Evolutionary conservation across 2,888 invertebrate genomes (phyloP).

Genomic region (Scaptomyza flava): DNA sequence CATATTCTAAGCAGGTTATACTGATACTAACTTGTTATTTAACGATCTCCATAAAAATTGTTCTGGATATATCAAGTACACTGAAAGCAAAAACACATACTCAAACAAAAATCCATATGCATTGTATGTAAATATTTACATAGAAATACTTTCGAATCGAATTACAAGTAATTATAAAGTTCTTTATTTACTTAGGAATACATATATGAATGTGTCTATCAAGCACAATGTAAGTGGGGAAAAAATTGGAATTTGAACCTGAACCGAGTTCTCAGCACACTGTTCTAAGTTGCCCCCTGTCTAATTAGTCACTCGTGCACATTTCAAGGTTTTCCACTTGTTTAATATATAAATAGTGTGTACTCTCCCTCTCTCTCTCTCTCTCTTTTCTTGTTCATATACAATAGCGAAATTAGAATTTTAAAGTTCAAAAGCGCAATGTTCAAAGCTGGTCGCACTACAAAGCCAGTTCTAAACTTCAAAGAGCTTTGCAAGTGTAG

Average conservation of each 20-base stretch:
- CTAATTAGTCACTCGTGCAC: constrained; percentile 76
- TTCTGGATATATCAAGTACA: not conserved
- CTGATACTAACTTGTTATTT: too few species aligned
- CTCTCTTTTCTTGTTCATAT: constrained; percentile 1
- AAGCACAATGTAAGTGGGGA: constrained; percentile 1
- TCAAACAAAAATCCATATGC: too few species aligned
- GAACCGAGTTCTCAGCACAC: constrained; percentile 18
- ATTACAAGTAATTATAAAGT: not conserved
- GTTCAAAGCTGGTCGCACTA: constrained; percentile 49
- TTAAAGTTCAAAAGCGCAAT: constrained; percentile 66
- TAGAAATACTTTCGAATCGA: too few species aligned
- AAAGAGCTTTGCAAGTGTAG: constrained; percentile 10
- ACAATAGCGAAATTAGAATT: constrained; percentile 29
- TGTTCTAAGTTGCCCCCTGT: constrained; percentile 27
- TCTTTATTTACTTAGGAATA: not conserved
- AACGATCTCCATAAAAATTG: too few species aligned
- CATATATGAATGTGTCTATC: too few species aligned
- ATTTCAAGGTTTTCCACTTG: constrained; percentile 76
- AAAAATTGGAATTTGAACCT: constrained; percentile 46
- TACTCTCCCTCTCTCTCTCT: not conserved
- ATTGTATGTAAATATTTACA: not conserved
- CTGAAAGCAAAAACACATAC: not conserved
- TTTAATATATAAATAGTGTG: constrained; percentile 18
- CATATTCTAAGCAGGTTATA: too few species aligned
- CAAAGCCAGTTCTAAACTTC: constrained; percentile 27